Percentiles rank a stretch among this genome's conserved stretches.
These are phyloP conservation scores for Heliconius erato DNA, from an alignment of 2,888 invertebrate species.

Conservation along the genomic window DNA sequence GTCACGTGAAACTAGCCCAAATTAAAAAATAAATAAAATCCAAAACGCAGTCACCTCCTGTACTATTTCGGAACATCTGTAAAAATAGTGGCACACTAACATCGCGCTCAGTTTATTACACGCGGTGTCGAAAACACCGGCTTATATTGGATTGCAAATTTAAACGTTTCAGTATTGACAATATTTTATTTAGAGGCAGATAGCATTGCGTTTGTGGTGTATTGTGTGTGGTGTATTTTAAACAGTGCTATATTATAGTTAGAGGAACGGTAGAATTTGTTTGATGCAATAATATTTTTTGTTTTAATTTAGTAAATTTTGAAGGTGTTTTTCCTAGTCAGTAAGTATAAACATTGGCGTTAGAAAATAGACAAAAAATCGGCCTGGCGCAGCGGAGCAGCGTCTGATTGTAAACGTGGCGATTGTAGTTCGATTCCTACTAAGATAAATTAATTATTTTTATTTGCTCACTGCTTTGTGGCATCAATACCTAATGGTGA, in stretches of 20 bases:
- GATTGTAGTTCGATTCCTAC: no score
- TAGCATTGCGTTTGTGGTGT: not conserved
- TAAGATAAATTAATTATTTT: no score
- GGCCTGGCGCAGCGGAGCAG: no score
- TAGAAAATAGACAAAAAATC: no score
- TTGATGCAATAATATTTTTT: not conserved
- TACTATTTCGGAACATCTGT: constrained; percentile 46
- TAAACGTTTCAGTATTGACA: constrained; percentile 22
- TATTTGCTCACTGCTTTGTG: no score
- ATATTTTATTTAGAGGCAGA: not conserved
- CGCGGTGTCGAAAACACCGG: constrained; percentile 42
- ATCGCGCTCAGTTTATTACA: constrained; percentile 46
- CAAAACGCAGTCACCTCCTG: constrained; percentile 25
- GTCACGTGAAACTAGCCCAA: not conserved
- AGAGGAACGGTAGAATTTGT: not conserved
- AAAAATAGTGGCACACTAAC: constrained; percentile 48
- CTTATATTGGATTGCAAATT: constrained; percentile 45
- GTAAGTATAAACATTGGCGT: no score
- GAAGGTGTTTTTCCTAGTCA: not conserved
- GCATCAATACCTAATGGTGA: no score
- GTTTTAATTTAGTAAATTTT: not conserved
- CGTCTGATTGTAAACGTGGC: no score
- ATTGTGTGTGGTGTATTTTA: not conserved
- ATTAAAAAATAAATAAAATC: not conserved
- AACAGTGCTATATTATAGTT: not conserved